These are phyloP conservation scores for Aegypius monachus DNA, from an alignment of 2,113 vertebrate species.

Conservation along the genomic window DNA sequence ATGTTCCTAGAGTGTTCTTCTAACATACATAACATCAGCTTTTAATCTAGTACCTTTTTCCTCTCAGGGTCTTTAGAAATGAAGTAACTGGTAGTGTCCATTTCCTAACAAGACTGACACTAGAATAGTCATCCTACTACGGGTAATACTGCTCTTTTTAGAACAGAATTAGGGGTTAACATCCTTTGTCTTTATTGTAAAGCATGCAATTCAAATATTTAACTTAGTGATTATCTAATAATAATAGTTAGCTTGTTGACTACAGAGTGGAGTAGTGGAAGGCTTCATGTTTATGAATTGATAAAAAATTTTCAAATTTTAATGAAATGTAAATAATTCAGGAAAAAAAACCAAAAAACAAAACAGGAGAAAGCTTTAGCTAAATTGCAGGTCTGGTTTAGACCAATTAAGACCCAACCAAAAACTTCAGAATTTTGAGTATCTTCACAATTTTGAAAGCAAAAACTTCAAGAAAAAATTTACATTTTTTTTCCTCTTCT, in stretches of 20 bases:
- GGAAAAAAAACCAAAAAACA: background rate
- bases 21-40: conserved; percentile 60
- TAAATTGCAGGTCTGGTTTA: background rate
- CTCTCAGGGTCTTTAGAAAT: conserved; percentile 38
- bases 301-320: background rate
- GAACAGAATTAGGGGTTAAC: conserved; percentile 51
- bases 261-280: background rate
- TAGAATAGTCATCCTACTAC: conserved; percentile 30
- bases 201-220: conserved; percentile 63
- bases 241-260: background rate
- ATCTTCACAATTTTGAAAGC: background rate
- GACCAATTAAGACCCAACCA: background rate
- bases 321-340: background rate
- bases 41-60: conserved; percentile 49
- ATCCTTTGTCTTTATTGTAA: background rate
- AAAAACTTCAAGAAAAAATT: background rate
- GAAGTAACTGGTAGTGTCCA: background rate
- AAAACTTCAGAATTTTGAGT: background rate
- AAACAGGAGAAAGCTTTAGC: background rate
- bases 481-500: background rate
- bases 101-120: conserved; percentile 72
- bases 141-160: background rate
- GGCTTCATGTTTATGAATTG: background rate
- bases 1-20: conserved; percentile 18
- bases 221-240: conserved; percentile 3